phyloP scores from a whole-genome alignment of 2,797 vertebrate species.

The Hoplostethus atlanticus region DNA sequence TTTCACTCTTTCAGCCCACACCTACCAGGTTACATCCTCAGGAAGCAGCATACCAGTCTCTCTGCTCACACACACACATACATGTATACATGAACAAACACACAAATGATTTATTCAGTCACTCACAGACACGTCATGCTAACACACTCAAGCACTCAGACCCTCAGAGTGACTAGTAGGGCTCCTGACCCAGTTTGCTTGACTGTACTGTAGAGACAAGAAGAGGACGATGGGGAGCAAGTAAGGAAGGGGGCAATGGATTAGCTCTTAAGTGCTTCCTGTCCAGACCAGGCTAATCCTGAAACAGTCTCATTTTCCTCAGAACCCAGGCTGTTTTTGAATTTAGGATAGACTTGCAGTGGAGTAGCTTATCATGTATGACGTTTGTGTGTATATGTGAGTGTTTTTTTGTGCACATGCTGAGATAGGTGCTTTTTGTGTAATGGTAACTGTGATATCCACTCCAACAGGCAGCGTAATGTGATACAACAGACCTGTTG shows the following conservation, averaged over 20 bases:
- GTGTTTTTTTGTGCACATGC: neutral
- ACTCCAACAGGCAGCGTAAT: slow-evolving; percentile 20
- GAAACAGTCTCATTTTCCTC: neutral
- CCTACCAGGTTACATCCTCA: slow-evolving; percentile 35
- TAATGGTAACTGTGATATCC: slow-evolving; percentile 3
- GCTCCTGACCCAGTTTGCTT: slow-evolving; percentile 65
- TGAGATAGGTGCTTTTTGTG: neutral
- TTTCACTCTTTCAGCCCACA: slow-evolving; percentile 39
- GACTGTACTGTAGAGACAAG: slow-evolving; percentile 18
- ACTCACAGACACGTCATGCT: neutral
- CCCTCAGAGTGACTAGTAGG: neutral
- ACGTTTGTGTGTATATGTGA: neutral
- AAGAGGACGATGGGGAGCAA: slow-evolving; percentile 5
- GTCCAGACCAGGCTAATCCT: neutral
- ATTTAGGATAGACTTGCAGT: neutral
- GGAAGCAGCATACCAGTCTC: slow-evolving; percentile 18
- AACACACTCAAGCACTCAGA: neutral
- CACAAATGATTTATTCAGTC: neutral
- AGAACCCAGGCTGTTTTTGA: neutral
- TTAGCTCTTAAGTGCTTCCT: slow-evolving; percentile 5
- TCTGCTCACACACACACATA: slow-evolving; percentile 6
- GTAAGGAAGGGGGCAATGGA: neutral
- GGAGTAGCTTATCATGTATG: neutral
- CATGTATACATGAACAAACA: neutral
- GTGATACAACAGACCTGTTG: neutral